Conservation (phyloP, 1,140 invertebrate genomes). For the Zelostemma sp. region DNA sequence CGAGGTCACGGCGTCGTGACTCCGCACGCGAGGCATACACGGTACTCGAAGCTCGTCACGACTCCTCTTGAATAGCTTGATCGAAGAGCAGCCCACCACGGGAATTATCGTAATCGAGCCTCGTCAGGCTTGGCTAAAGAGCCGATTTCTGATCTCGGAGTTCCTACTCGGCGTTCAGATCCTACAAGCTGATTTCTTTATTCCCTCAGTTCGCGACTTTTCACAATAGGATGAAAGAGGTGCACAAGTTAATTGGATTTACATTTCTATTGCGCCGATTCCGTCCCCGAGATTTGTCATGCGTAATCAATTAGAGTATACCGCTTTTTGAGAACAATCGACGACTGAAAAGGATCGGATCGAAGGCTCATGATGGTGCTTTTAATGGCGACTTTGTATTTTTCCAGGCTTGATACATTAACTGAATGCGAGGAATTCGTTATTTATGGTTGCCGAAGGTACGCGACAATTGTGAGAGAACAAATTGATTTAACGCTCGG, state of each 20-base stretch:
- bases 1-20: slow-evolving; percentile 46
- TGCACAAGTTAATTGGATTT: slow-evolving; percentile 19
- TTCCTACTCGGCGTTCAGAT: slow-evolving; percentile 26
- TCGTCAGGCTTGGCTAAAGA: slow-evolving; percentile 36
- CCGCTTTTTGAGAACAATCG: slow-evolving; percentile 19
- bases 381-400: slow-evolving; percentile 5
- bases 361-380: neutral
- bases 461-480: neutral
- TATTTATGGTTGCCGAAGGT: neutral
- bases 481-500: neutral
- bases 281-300: slow-evolving; percentile 33
- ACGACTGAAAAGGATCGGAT: neutral
- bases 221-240: slow-evolving; percentile 21
- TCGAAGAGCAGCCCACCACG: slow-evolving; percentile 35
- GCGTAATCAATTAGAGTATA: slow-evolving; percentile 13
- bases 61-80: slow-evolving; percentile 40
- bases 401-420: neutral
- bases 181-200: slow-evolving; percentile 28
- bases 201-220: slow-evolving; percentile 26
- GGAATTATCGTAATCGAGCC: slow-evolving; percentile 45
- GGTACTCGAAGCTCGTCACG: slow-evolving; percentile 38
- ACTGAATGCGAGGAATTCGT: neutral
- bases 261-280: slow-evolving; percentile 30
- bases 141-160: slow-evolving; percentile 42
- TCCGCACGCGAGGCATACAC: slow-evolving; percentile 44